A percentile compares a stretch with the other conserved stretches of the same genome.
Conservation (phyloP, 2,113 vertebrate species). For the Todiramphus chloris region DNA sequence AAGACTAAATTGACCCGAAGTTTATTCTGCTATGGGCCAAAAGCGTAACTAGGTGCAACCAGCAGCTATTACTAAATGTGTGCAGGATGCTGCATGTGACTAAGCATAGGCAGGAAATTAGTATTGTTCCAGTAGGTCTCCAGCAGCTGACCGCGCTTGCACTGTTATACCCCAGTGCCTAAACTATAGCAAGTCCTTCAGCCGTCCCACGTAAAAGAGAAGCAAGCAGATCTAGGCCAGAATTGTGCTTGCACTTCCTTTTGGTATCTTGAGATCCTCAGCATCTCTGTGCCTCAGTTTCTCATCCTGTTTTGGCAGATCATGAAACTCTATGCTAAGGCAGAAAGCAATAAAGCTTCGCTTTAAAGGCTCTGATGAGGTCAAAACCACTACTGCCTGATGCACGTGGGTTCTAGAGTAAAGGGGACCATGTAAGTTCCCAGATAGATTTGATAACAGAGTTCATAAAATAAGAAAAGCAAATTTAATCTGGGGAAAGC, state of each 20-base stretch:
- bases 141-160: not conserved
- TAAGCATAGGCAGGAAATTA: not conserved
- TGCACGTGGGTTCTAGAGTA: not conserved
- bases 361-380: not conserved
- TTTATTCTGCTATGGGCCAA: not conserved
- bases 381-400: not conserved
- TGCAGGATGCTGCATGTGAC: not conserved
- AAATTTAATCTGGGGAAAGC: slow-evolving; percentile 43
- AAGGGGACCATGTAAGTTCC: not conserved
- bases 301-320: not conserved
- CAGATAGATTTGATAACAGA: slow-evolving; percentile 31
- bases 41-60: not conserved
- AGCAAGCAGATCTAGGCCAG: not conserved
- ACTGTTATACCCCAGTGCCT: not conserved
- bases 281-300: not conserved
- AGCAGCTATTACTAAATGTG: slow-evolving; percentile 5
- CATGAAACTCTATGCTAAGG: not conserved
- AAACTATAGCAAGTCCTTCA: not conserved
- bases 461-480: slow-evolving; percentile 60
- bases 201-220: not conserved
- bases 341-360: not conserved
- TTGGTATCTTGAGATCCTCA: not conserved
- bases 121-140: not conserved
- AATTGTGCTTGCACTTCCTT: not conserved
- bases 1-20: not conserved